phyloP scores from a whole-genome alignment of 2,113 vertebrate species.

The Ranitomeya variabilis region DNA sequence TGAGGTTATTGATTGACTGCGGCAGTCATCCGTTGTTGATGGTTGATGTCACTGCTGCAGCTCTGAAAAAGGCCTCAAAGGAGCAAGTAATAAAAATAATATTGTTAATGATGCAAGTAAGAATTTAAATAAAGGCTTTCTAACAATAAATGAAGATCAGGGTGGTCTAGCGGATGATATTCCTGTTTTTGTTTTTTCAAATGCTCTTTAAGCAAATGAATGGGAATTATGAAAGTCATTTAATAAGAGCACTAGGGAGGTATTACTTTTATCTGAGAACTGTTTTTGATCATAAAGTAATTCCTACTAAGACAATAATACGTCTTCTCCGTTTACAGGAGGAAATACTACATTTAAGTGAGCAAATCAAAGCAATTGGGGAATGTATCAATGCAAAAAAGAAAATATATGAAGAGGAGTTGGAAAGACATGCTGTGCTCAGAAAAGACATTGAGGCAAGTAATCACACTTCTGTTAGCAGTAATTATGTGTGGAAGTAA shows the following conservation, averaged over 20 bases:
- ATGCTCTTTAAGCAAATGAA: background rate
- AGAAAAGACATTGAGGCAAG: conserved; percentile 77
- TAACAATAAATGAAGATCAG: background rate
- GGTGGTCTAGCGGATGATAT: background rate
- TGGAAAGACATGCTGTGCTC: conserved; percentile 70
- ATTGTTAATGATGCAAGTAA: background rate
- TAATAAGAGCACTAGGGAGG: background rate
- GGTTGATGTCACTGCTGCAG: too few species aligned
- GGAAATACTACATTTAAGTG: conserved; percentile 68
- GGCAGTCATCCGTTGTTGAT: too few species aligned
- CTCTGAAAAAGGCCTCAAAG: background rate
- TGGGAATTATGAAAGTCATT: background rate
- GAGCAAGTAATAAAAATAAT: background rate
- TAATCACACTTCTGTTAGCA: background rate
- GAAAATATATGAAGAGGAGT: conserved; percentile 67
- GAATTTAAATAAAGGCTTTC: background rate
- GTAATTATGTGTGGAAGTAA: background rate
- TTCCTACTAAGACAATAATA: background rate
- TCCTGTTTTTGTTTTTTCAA: background rate
- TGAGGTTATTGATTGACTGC: too few species aligned
- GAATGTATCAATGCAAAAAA: conserved; percentile 65
- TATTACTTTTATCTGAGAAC: background rate
- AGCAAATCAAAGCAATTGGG: conserved; percentile 64
- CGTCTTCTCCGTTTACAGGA: conserved; percentile 66
- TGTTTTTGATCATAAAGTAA: background rate